A percentile compares a stretch with the other conserved stretches of the same genome.
These are phyloP conservation scores for Microctonus hyperodae DNA, from an alignment of 2,888 invertebrate species.

Conservation along the genomic window DNA sequence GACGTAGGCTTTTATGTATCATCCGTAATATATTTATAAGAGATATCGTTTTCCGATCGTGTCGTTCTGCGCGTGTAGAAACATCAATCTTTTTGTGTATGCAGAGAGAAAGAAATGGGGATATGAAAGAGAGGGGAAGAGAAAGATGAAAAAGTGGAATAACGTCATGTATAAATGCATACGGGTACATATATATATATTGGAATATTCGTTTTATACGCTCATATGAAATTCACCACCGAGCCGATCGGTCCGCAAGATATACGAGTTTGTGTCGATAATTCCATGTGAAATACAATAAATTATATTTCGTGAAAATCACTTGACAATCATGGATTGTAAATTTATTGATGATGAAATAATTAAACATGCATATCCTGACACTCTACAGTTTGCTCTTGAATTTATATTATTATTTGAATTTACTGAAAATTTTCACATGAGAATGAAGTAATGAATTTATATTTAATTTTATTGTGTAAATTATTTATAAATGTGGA, in stretches of 20 bases:
- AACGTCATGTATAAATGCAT: background rate
- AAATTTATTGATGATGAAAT: conserved; percentile 11
- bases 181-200: background rate
- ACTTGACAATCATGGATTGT: conserved; percentile 13
- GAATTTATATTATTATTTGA: conserved; percentile 6
- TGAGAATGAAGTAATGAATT: background rate
- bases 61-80: conserved; percentile 38
- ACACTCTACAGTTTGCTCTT: background rate
- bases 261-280: conserved; percentile 11
- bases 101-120: background rate
- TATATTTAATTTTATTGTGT: background rate
- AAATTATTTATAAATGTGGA: background rate
- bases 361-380: background rate
- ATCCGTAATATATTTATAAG: conserved; percentile 43
- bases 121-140: background rate
- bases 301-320: conserved; percentile 5
- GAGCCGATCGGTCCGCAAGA: background rate
- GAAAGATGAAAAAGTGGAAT: conserved; percentile 8
- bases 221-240: background rate
- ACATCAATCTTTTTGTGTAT: conserved; percentile 43
- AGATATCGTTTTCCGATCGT: conserved; percentile 47
- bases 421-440: background rate
- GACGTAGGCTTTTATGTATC: conserved; percentile 38
- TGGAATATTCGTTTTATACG: conserved; percentile 19
- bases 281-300: conserved; percentile 1